Conservation (phyloP, 2,113 vertebrate genomes). For the Dendrocopos noguchii region DNA sequence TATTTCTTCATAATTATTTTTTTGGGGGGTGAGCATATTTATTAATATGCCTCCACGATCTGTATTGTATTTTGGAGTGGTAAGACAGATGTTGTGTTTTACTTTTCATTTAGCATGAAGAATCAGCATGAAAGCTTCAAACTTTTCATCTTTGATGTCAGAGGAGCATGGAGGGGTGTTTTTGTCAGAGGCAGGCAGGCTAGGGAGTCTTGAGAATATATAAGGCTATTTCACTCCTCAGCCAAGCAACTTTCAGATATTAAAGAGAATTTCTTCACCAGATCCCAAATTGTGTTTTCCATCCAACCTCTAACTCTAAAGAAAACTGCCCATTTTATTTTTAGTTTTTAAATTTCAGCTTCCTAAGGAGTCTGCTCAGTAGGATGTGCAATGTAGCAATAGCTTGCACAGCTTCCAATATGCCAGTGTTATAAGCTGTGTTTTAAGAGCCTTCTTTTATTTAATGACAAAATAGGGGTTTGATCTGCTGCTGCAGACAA, state of each 20-base stretch:
- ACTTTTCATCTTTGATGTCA: background rate
- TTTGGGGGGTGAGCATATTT: background rate
- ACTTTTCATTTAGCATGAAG: background rate
- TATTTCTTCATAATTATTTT: background rate
- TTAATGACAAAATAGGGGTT: background rate
- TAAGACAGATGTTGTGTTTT: background rate
- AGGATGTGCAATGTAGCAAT: background rate
- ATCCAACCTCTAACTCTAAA: background rate
- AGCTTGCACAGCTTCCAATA: background rate
- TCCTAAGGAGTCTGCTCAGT: background rate
- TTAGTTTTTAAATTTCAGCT: background rate
- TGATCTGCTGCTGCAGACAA: background rate
- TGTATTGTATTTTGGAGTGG: background rate
- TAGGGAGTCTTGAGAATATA: background rate
- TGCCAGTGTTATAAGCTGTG: background rate
- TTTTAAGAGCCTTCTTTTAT: background rate
- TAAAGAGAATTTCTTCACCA: background rate
- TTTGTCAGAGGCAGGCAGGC: background rate
- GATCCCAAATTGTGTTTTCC: background rate
- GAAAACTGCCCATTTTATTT: background rate
- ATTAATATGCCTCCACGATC: background rate
- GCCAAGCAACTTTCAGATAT: background rate
- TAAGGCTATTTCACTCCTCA: background rate
- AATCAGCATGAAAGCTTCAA: background rate
- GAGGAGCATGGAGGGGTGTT: background rate